Evolutionary conservation across 2,888 invertebrate genomes (phyloP).

Genomic region (Sympetrum striolatum): DNA sequence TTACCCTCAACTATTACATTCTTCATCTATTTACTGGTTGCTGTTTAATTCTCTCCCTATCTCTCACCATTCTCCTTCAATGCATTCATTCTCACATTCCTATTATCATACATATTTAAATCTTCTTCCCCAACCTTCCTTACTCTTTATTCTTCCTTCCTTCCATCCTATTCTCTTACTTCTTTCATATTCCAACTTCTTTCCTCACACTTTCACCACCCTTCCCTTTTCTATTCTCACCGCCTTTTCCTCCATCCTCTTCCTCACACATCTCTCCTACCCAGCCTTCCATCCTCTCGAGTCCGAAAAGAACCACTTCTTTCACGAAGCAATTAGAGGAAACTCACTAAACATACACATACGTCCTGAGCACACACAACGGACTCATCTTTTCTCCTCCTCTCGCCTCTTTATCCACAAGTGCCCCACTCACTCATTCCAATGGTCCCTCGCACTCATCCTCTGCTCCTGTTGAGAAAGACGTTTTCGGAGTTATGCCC

Average conservation of each 20-base stretch:
- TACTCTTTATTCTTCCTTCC: no score
- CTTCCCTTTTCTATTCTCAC: neutral
- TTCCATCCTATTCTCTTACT: no score
- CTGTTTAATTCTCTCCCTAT: no score
- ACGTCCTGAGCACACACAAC: neutral
- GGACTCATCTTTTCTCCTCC: neutral
- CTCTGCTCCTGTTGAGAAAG: neutral
- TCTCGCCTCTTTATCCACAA: no score
- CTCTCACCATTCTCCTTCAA: no score
- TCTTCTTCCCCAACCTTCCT: neutral
- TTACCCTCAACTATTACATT: no score
- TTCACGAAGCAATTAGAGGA: constrained; percentile 28
- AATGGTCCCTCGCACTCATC: neutral
- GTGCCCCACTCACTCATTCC: no score
- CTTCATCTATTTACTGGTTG: no score
- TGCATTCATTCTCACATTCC: no score
- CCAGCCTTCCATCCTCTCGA: neutral
- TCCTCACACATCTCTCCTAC: neutral
- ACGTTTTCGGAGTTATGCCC: neutral
- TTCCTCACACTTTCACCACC: neutral
- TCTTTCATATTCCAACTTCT: neutral
- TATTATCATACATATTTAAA: no score
- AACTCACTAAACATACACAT: constrained; percentile 29
- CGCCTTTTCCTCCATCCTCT: neutral
- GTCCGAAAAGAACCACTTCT: constrained; percentile 2